Base-by-base conservation (phyloP, 2,797 vertebrate species). In the Anguilla anguilla region DNA sequence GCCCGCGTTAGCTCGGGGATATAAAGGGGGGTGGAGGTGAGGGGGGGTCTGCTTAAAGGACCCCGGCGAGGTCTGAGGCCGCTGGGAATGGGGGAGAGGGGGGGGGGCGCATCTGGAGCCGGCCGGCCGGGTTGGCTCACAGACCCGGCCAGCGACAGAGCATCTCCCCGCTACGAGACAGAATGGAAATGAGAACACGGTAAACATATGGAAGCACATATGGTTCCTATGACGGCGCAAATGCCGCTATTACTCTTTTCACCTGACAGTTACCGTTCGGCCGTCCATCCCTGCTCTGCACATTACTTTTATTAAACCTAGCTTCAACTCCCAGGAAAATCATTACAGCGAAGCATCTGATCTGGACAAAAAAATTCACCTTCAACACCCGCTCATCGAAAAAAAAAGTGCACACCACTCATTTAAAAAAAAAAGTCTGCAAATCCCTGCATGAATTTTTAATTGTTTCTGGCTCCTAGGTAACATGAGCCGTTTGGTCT, bases 151-250 rank as follows among this genome's bases (percentile, higher is more conserved):
- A 94, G 94, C 93, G 94, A 92, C 89, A 92, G 92, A 92, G 94
- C 94, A 95, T 94, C 94, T n/a, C 93, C 92, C 94, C 92, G 95
- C 93, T 95, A 95, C 93, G 92, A 93, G 91, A 91, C 91, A 91
- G 92, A 90, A 92, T 93, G 91, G 91, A 93, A 92, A 93, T 90
- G 92, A 93, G 92, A 93, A 93, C 92, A 92, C 86, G 88, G 91
- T 92, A 91, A 94, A 93, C 94, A 95, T 95, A 95, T 96, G 95
- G 95, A 94, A 91, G 92, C 93, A 94, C 95, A 96, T 95, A 94
- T 96, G 96, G 95, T 96, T 95, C 93, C 93, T 94, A 95, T 96
- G 95, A 95, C 92, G 91, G 92, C 92, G 89, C 91, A 92, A 95
- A 95, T 93, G 92, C 94, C 92, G 92, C 94, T 95, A 96, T 96